Conservation (phyloP, 1,140 invertebrate genomes). For the Drosophila navojoa region DNA sequence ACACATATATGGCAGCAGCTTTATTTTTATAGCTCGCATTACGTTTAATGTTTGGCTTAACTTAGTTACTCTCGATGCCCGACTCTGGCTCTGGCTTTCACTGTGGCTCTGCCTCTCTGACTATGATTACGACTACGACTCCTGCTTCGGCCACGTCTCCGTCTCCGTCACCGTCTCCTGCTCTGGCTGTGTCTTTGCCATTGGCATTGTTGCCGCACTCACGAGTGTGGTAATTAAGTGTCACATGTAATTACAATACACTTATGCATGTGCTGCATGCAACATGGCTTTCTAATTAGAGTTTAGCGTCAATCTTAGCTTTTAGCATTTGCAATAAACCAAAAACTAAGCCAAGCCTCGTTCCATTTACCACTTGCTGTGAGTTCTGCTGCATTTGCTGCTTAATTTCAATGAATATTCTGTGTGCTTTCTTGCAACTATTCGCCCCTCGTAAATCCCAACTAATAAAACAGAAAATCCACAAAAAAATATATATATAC, state of each 20-base stretch:
- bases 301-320: constrained; percentile 65
- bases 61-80: constrained; percentile 65
- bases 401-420: constrained; percentile 76
- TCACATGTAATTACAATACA: constrained; percentile 82
- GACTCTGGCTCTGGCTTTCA: constrained; percentile 23
- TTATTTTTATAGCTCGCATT: constrained; percentile 78
- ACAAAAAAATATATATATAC: constrained; percentile 9
- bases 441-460: constrained; percentile 41
- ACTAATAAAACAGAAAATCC: constrained; percentile 27
- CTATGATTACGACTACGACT: constrained; percentile 4
- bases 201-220: constrained; percentile 47
- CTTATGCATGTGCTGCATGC: constrained; percentile 66
- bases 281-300: constrained; percentile 77
- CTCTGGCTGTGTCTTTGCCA: constrained; percentile 42
- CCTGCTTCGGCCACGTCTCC: constrained; percentile 1
- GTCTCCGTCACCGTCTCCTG: constrained; percentile 12
- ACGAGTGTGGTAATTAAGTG: constrained; percentile 76
- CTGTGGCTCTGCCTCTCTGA: constrained; percentile 32
- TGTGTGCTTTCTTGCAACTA: constrained; percentile 62
- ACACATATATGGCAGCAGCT: constrained; percentile 59
- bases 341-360: constrained; percentile 19
- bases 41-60: constrained; percentile 81
- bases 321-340: constrained; percentile 5
- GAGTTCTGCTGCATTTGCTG: constrained; percentile 14
- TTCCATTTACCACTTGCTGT: constrained; percentile 1